Evolutionary conservation across 2,113 vertebrate genomes (phyloP), one percentile per base, ranked within the genome.

Genomic region (Psephotus haematonotus): DNA sequence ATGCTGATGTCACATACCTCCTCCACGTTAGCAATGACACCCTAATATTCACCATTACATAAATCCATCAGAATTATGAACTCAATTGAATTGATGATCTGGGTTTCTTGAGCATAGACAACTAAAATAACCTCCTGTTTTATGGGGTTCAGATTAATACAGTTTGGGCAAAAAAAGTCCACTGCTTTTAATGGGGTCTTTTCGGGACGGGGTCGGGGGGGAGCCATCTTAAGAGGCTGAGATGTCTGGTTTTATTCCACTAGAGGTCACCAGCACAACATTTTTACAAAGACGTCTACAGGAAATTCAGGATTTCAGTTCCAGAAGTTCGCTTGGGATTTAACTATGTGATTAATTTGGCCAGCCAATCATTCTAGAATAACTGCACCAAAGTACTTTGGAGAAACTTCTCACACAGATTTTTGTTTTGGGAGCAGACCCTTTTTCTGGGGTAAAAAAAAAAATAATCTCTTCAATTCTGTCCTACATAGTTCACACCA

Each of bases 181-280:
- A 6, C 13, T 71, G 17, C 9, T 88, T 87, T 93, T 62, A 67
- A 85, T 14, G 4, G 18, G 7, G 1, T 41, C 27, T 39, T 85
- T 13, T 53, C 10, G 3, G 5, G 7, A 9, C 16, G 39, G 39
- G 39, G 39, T 39, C 39, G 6, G 10, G 52, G 28, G 10, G 53
- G 3, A 55, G 13, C 5, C 3, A 3, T 28, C 9, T 57, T 52
- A 44, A 52, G 43, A 49, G 28, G 50, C 44, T 52, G 63, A 49
- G 7, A 17, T 90, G 9, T 57, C 2, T 59, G 5, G 27, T 77
- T 84, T 83, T 88, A n/a, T 37, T 95, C 96, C 97, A 96, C 96
- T 96, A 97, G 97, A 85, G 87, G 95, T 97, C 97, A 79, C 65
- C 53, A 97, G 75, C 39, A 55, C 64, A 11, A 25, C 29, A 93